Evolutionary conservation across 1,140 invertebrate genomes (phyloP), one percentile per base, ranked within the genome.

Genomic region (Brachionus asplanchnoidis): DNA sequence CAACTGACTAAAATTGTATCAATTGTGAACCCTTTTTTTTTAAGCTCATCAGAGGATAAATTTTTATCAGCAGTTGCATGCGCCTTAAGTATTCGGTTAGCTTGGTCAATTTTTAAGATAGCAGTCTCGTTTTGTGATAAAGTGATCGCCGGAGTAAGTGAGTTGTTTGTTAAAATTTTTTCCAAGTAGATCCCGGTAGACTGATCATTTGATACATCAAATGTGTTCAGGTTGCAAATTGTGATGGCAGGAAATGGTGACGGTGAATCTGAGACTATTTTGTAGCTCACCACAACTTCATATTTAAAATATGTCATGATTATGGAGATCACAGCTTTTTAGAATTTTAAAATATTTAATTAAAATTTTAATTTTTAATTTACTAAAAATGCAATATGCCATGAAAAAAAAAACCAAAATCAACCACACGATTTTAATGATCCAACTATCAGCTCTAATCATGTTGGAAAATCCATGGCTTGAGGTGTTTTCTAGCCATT

Each of bases 381-480:
- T 80, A 80, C 77, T 80, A n/a, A 20, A 56, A 17, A 65, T 23
- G 23, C 77, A 80, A 65, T 80, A 80, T 23, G 14, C 12, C 23
- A 23, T 40, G 23, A 65, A 56, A 7, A 8, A 3, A 7, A 80
- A 1, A 20, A 80, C 46, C 14, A 80, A 9, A 42, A 56, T 23
- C 17, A 80, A 17, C 77, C 77, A 80, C 14, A 36, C 12, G n/a
- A 42, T 40, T 53, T 32, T 80, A 11, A 80, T 80, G 1, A 80
- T 20, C 12, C 32, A 36, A 40, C 50, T 80, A 32, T 80, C 50
- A 36, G 50, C 40, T 80, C 36, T 80, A 17, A 65, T 46, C 28
- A 80, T 80, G 36, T 80, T 80, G n/a, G 77, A 56, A 65, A 80
- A 80, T 8, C 77, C 77, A 80, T 80, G 77, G 17, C 44, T 53